These are phyloP conservation scores for Ochropleura leucogaster DNA, from an alignment of 2,888 invertebrate genomes.

Conservation along the genomic window DNA sequence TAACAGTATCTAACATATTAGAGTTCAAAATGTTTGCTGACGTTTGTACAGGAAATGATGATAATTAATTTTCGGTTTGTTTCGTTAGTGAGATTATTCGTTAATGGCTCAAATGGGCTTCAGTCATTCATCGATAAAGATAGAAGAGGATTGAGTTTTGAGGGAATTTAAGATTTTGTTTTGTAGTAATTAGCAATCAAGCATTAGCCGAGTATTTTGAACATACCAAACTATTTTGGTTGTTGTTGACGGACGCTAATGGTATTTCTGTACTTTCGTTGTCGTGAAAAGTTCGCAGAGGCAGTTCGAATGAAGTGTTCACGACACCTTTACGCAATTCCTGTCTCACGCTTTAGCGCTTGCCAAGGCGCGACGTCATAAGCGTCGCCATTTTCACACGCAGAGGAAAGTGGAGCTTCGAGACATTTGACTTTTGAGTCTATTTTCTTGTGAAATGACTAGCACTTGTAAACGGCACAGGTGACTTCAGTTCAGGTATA, in stretches of 20 bases:
- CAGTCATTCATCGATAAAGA: not conserved
- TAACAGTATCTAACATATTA: conserved; percentile 22
- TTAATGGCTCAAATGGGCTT: conserved; percentile 7
- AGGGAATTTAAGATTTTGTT: conserved; percentile 26
- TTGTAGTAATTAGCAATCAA: conserved; percentile 57
- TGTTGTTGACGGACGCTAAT: conserved; percentile 83
- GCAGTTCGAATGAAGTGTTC: conserved; percentile 84
- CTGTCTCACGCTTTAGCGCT: conserved; percentile 84
- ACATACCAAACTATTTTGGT: conserved; percentile 76
- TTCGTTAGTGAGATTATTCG: conserved; percentile 29
- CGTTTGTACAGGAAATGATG: conserved; percentile 28
- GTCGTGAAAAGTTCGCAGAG: conserved; percentile 81
- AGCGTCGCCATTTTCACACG: conserved; percentile 74
- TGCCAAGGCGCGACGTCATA: conserved; percentile 86
- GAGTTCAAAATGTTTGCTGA: conserved; percentile 32
- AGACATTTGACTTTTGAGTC: conserved; percentile 77
- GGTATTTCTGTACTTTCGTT: conserved; percentile 85
- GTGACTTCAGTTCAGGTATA: conserved; percentile 74
- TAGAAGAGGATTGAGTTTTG: conserved; percentile 7
- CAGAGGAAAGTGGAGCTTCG: conserved; percentile 78
- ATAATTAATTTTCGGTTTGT: conserved; percentile 44
- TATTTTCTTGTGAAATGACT: conserved; percentile 73
- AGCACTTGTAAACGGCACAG: conserved; percentile 65
- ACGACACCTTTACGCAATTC: conserved; percentile 89
- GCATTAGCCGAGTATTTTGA: conserved; percentile 72